phyloP scores from a whole-genome alignment of 53 echinoderm and acorn worm genomes.

The Mesocentrotus franciscanus region DNA sequence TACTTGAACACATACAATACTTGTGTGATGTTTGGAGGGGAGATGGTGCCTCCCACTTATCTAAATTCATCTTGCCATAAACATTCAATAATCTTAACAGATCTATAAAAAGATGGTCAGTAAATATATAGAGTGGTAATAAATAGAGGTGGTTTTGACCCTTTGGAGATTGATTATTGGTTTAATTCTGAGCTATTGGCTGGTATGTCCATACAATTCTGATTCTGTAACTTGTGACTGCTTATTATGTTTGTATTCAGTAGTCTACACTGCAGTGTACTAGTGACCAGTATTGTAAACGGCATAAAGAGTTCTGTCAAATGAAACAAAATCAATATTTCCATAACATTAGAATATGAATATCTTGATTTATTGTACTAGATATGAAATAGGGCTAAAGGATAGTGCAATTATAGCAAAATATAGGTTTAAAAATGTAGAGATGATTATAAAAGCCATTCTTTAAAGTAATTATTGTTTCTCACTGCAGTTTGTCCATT shows the following conservation, averaged over 20 bases:
- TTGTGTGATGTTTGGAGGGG: no score
- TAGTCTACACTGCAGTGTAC: neutral
- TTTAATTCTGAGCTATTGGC: neutral
- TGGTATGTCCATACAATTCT: neutral
- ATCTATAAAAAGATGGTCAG: neutral
- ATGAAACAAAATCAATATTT: neutral
- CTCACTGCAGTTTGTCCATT: neutral
- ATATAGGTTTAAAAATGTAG: neutral
- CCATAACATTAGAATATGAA: neutral
- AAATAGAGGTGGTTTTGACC: neutral
- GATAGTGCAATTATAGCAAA: conserved; percentile 57
- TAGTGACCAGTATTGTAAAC: neutral
- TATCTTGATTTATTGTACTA: conserved; percentile 18
- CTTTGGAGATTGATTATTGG: neutral
- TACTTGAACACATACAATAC: no score
- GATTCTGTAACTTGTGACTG: neutral
- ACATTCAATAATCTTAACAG: neutral
- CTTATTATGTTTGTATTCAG: neutral
- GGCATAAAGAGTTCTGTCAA: neutral
- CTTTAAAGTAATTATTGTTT: conserved; percentile 2
- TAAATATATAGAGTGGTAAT: neutral
- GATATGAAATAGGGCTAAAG: conserved; percentile 43
- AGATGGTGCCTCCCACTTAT: neutral
- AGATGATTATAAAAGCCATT: neutral
- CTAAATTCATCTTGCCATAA: neutral